phyloP scores from a whole-genome alignment of 1,140 invertebrate genomes.

The Brachionus calyciflorus region DNA sequence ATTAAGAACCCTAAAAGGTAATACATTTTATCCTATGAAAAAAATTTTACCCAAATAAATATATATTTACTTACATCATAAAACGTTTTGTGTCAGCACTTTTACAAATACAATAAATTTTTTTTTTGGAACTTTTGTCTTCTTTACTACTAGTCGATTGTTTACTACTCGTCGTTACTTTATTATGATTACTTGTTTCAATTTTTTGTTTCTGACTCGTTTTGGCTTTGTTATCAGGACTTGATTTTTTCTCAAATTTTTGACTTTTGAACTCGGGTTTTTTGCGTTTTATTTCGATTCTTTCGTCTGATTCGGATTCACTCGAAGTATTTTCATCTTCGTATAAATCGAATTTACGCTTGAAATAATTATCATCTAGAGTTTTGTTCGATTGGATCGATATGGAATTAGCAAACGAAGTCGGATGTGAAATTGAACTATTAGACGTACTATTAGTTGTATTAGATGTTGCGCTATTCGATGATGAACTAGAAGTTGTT shows the following conservation, averaged over 20 bases:
- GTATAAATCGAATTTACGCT: conserved; percentile 25
- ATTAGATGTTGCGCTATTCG: background rate
- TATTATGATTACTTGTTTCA: too few relatives aligned
- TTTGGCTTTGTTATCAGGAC: too few relatives aligned
- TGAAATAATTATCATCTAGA: conserved; percentile 20
- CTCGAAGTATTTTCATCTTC: background rate
- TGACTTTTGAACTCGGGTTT: background rate
- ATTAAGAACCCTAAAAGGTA: too few relatives aligned
- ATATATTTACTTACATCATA: conserved; percentile 95
- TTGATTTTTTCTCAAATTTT: too few relatives aligned
- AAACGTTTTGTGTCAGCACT: conserved; percentile 85
- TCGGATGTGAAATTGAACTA: background rate
- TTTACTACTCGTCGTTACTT: too few relatives aligned
- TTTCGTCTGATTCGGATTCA: background rate
- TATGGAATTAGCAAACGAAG: background rate
- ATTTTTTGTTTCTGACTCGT: too few relatives aligned
- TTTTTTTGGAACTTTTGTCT: background rate
- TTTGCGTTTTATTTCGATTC: too few relatives aligned
- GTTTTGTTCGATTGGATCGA: background rate
- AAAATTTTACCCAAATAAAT: too few relatives aligned
- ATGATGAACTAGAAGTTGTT: background rate
- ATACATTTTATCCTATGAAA: too few relatives aligned
- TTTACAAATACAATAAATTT: conserved; percentile 87
- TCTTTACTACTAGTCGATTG: background rate
- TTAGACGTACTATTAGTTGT: too few relatives aligned